Conservation (phyloP, 2,113 vertebrate genomes). For the Phaethon lepturus region DNA sequence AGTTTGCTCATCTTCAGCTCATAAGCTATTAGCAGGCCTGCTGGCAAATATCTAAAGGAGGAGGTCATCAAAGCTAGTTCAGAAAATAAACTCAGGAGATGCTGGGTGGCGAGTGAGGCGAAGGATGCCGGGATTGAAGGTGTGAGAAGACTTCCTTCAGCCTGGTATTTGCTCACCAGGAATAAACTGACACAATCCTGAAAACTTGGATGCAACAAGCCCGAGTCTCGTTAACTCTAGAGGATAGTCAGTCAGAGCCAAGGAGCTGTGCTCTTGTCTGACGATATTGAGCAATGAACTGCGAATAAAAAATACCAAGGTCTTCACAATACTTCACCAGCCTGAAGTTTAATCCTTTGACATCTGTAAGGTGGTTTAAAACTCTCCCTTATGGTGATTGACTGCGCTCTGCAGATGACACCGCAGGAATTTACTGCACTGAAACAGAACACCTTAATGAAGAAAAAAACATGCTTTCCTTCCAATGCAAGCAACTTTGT, state of each 20-base stretch:
- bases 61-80: not conserved
- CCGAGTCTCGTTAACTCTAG: fast-evolving
- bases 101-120: not conserved
- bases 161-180: not conserved
- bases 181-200: not conserved
- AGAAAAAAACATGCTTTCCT: not conserved
- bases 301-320: not conserved
- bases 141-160: not conserved
- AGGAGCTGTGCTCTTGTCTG: not conserved
- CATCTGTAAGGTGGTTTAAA: constrained; percentile 3
- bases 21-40: not conserved
- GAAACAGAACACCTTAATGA: constrained; percentile 13
- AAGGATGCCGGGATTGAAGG: not conserved
- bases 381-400: constrained; percentile 35
- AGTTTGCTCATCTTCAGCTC: not conserved
- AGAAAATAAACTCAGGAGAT: not conserved
- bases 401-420: not conserved
- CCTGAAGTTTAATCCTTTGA: not conserved
- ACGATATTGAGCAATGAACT: fast-evolving
- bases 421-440: not conserved
- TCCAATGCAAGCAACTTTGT: constrained; percentile 4
- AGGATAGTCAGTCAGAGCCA: fast-evolving
- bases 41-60: not conserved
- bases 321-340: not conserved
- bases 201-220: not conserved